Evolutionary conservation across 2,888 invertebrate genomes (phyloP).

Genomic region (Tineola bisselliella): DNA sequence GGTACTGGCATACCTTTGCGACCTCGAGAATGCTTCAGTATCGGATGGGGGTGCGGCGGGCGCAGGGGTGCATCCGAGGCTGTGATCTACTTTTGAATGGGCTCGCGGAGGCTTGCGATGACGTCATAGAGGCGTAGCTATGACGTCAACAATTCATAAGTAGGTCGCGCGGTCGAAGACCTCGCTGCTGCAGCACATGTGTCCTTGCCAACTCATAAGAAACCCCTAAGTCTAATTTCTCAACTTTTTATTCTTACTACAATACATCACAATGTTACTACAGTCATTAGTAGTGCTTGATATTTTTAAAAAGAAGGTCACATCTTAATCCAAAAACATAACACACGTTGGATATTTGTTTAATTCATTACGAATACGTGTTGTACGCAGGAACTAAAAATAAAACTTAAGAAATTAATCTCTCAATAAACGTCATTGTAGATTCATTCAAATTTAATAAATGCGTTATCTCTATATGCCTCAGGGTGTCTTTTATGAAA

Average conservation of each 20-base stretch:
- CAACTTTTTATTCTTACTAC: no score
- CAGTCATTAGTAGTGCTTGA: no score
- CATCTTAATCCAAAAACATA: not conserved
- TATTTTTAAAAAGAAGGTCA: not conserved
- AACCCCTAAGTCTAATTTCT: not conserved
- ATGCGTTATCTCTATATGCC: no score
- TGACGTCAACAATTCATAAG: slow-evolving; percentile 53
- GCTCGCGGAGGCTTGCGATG: slow-evolving; percentile 49
- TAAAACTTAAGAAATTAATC: not conserved
- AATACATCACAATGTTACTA: no score
- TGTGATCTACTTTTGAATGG: slow-evolving; percentile 64
- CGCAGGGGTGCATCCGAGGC: slow-evolving; percentile 26
- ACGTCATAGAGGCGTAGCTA: slow-evolving; percentile 59
- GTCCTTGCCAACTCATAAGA: slow-evolving; percentile 25
- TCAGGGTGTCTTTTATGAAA: no score
- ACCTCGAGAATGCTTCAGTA: not conserved
- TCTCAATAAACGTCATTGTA: no score
- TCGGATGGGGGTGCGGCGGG: not conserved
- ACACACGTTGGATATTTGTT: not conserved
- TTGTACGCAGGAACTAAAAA: not conserved
- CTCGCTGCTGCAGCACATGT: slow-evolving; percentile 39
- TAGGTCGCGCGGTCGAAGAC: slow-evolving; percentile 56
- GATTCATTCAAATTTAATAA: no score
- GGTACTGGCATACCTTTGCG: slow-evolving; percentile 1
- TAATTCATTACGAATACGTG: not conserved